Evolutionary conservation across 1,140 invertebrate species (phyloP).

Genomic region (Bombus cullumanus): DNA sequence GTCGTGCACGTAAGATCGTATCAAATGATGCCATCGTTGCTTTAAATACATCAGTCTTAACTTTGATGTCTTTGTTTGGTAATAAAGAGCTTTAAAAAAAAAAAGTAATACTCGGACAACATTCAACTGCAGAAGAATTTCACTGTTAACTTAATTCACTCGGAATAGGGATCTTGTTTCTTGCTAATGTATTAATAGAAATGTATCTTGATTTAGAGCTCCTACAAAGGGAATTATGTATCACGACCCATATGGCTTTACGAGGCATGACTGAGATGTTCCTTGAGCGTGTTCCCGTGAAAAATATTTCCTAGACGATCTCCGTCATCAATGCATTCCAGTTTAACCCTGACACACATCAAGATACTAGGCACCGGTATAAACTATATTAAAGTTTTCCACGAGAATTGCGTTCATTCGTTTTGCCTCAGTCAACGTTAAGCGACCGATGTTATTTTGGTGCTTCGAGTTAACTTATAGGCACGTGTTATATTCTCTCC

Average conservation of each 20-base stretch:
- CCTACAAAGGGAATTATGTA: background rate
- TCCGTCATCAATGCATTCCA: background rate
- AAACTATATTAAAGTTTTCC: conserved; percentile 58
- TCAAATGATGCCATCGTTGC: conserved; percentile 7
- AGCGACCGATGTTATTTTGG: conserved; percentile 56
- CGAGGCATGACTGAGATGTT: background rate
- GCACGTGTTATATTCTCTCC: conserved; percentile 43
- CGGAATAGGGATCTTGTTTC: background rate
- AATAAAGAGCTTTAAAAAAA: background rate
- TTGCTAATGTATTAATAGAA: background rate
- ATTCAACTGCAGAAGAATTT: background rate
- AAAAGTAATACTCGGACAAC: background rate
- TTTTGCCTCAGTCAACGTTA: conserved; percentile 39
- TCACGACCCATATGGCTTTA: background rate
- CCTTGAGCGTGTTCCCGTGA: background rate
- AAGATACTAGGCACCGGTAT: conserved; percentile 11
- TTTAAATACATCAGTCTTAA: conserved; percentile 20
- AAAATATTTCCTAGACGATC: conserved; percentile 31
- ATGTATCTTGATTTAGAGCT: background rate
- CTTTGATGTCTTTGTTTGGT: background rate
- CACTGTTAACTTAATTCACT: background rate
- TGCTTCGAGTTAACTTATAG: conserved; percentile 57
- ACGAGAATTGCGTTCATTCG: conserved; percentile 26
- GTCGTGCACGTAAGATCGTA: conserved; percentile 26
- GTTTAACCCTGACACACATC: conserved; percentile 55